Conservation (phyloP, 30 jellyfish, hydroid and myxozoan species). For the Euphysa ruthae region DNA sequence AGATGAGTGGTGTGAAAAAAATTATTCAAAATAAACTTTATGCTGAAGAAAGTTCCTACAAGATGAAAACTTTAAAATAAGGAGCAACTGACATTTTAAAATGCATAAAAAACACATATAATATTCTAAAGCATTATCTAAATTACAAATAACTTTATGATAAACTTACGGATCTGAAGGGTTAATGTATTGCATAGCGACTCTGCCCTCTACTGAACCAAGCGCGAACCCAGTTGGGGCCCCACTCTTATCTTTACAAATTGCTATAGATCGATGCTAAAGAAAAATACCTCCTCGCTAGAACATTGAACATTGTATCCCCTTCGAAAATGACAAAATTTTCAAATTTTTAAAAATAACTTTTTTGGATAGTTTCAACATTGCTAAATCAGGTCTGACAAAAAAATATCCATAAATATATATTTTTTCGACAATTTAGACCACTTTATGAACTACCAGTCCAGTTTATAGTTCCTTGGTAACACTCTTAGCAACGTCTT, state of each 20-base stretch:
- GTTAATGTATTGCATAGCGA: conserved; percentile 80
- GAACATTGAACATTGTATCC: neutral
- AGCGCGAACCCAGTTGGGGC: conserved; percentile 83
- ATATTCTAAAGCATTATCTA: neutral
- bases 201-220: conserved; percentile 93
- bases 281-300: neutral
- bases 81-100: too few species aligned
- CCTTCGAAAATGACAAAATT: too few species aligned
- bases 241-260: conserved; percentile 76
- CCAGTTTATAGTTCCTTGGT: neutral
- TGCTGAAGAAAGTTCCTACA: too few species aligned
- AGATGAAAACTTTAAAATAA: too few species aligned
- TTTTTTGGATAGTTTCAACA: too few species aligned
- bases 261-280: conserved; percentile 74
- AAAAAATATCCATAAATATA: too few species aligned
- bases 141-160: neutral
- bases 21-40: too few species aligned
- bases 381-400: too few species aligned
- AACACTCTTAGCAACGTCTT: neutral
- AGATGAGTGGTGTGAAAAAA: too few species aligned
- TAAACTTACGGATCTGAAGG: conserved; percentile 62
- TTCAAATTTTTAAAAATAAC: too few species aligned
- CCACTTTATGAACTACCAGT: neutral
- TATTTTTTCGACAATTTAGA: too few species aligned
- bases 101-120: too few species aligned